A percentile compares a stretch with the other conserved stretches of the same genome.
These are phyloP conservation scores for Platygyra sinensis DNA, from an alignment of 64 coral and sea anemone species.

Conservation along the genomic window DNA sequence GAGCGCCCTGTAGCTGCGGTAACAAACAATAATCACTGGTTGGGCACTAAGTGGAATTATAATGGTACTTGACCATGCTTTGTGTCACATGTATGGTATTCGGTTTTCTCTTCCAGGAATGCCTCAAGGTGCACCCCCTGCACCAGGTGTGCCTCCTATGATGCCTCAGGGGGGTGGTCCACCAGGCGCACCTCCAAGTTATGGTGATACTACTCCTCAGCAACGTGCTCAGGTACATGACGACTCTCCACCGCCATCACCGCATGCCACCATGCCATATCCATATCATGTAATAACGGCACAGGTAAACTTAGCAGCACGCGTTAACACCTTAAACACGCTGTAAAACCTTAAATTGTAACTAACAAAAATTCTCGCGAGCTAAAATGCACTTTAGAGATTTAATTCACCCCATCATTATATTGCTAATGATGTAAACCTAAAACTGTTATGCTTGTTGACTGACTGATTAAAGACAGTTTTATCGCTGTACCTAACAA, in stretches of 20 bases:
- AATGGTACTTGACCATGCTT: too few species aligned
- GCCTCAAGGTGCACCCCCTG: constrained; percentile 35
- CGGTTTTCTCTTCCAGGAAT: background rate
- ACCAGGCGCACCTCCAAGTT: constrained; percentile 75
- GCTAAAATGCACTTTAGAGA: background rate
- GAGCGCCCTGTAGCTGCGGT: too few species aligned
- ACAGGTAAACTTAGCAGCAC: constrained; percentile 19
- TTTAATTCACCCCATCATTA: background rate
- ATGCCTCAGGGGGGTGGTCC: constrained; percentile 60
- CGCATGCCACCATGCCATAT: constrained; percentile 30
- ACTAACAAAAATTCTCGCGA: background rate
- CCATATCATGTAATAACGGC: constrained; percentile 13
- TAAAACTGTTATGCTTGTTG: too few species aligned
- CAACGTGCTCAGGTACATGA: constrained; percentile 62
- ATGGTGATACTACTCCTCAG: constrained; percentile 4
- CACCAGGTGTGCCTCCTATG: constrained; percentile 15
- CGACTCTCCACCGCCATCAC: constrained; percentile 43
- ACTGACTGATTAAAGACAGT: too few species aligned
- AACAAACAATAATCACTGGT: background rate
- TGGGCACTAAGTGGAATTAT: too few species aligned
- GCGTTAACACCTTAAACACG: background rate
- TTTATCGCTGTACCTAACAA: too few species aligned
- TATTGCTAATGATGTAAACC: too few species aligned
- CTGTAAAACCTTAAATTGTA: background rate
- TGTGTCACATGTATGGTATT: background rate